These are phyloP conservation scores for Leucosticte australis DNA, from an alignment of 2,113 vertebrate species.

Conservation along the genomic window DNA sequence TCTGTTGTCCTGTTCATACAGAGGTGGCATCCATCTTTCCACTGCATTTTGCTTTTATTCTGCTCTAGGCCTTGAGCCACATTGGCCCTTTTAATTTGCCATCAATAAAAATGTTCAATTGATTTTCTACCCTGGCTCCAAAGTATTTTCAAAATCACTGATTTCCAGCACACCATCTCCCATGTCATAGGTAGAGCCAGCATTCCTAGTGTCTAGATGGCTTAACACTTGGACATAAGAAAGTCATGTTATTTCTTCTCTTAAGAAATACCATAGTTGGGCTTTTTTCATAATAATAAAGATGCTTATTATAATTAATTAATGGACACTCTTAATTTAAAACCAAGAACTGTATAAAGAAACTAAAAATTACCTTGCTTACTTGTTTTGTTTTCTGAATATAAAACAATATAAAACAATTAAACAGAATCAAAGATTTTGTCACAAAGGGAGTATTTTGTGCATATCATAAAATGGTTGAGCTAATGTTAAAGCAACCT, in stretches of 20 bases:
- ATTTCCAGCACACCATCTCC: background rate
- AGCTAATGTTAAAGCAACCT: background rate
- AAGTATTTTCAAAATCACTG: background rate
- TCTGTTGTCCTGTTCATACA: background rate
- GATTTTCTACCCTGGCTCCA: background rate
- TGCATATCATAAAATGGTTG: background rate
- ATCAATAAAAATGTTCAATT: background rate
- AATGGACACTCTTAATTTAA: background rate
- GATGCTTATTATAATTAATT: background rate
- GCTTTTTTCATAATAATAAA: background rate
- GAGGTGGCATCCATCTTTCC: background rate
- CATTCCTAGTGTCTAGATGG: background rate
- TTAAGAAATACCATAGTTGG: background rate
- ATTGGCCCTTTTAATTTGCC: background rate
- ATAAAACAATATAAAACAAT: background rate
- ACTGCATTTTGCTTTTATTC: background rate
- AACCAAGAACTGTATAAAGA: background rate
- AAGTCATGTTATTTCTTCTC: background rate
- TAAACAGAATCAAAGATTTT: background rate
- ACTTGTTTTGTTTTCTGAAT: background rate
- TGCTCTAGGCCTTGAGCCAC: background rate
- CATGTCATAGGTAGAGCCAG: background rate
- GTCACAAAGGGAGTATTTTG: background rate
- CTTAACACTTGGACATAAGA: background rate
- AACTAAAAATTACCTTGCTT: background rate